These are phyloP conservation scores for Carassius auratus DNA, from an alignment of 2,113 vertebrate genomes.

Conservation along the genomic window DNA sequence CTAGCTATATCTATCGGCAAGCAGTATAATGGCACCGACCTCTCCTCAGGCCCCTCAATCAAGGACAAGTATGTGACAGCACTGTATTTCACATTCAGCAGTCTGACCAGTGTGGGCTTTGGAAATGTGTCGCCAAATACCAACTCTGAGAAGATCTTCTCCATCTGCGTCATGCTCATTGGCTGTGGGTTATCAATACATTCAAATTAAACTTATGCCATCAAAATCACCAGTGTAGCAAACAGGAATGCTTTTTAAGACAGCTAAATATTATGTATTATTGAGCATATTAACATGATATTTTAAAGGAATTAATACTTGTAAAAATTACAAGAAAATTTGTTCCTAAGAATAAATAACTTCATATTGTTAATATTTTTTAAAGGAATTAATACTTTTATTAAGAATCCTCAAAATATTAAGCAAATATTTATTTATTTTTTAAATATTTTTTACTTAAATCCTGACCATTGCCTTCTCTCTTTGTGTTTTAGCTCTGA, in stretches of 20 bases:
- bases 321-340: no score
- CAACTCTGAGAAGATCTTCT: slow-evolving; percentile 99
- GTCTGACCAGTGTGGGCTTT: slow-evolving; percentile 97
- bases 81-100: slow-evolving; percentile 99
- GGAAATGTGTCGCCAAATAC: slow-evolving; percentile 99
- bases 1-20: slow-evolving; percentile 95
- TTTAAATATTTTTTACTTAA: neutral
- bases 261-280: no score
- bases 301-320: no score
- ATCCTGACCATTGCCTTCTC: neutral
- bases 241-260: neutral
- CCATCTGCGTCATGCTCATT: slow-evolving; percentile 99
- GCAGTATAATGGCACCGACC: slow-evolving; percentile 94
- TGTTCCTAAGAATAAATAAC: no score
- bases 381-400: no score
- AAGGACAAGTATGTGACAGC: slow-evolving; percentile 99
- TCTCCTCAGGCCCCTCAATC: slow-evolving; percentile 94
- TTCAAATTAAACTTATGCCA: neutral
- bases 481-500: slow-evolving; percentile 79
- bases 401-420: no score
- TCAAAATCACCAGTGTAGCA: neutral
- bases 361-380: no score
- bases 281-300: no score
- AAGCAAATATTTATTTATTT: no score
- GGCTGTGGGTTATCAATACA: slow-evolving; percentile 88